Evolutionary conservation across 2,797 vertebrate species (phyloP).

Genomic region (Lithobates sylvaticus): DNA sequence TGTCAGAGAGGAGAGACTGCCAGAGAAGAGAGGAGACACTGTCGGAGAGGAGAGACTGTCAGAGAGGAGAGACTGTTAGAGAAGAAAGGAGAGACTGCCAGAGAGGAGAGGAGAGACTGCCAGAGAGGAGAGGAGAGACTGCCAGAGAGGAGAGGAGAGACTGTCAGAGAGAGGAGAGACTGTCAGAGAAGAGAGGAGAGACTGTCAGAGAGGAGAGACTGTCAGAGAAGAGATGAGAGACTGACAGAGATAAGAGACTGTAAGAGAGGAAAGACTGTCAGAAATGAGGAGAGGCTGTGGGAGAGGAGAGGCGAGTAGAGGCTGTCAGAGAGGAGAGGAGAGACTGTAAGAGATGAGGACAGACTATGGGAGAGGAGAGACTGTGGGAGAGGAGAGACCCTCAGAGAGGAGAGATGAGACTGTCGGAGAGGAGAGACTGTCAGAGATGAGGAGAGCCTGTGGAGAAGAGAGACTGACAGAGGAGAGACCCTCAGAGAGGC

Average conservation of each 20-base stretch:
- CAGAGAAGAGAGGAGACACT: background rate
- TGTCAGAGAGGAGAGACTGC: background rate
- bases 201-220: too few species aligned
- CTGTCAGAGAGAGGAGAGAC: too few species aligned
- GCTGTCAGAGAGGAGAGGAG: background rate
- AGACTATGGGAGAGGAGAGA: background rate
- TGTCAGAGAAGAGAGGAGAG: too few species aligned
- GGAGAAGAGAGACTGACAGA: constrained; percentile 26
- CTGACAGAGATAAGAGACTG: background rate
- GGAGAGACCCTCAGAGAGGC: background rate
- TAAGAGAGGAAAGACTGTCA: too few species aligned
- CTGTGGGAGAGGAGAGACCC: constrained; percentile 58
- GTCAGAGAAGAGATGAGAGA: too few species aligned
- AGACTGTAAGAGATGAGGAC: constrained; percentile 47
- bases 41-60: background rate
- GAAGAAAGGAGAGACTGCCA: background rate
- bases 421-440: constrained; percentile 44
- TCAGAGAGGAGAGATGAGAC: background rate
- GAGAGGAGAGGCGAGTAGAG: background rate
- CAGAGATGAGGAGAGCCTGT: too few species aligned
- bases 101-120: constrained; percentile 28
- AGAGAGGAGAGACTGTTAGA: constrained; percentile 60
- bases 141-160: background rate
- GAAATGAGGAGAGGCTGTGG: background rate
- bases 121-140: background rate